A percentile compares a stretch with the other conserved stretches of the same genome.
phyloP scores from a whole-genome alignment of 92 coral and sea anemone species.

The Bergia sp. region DNA sequence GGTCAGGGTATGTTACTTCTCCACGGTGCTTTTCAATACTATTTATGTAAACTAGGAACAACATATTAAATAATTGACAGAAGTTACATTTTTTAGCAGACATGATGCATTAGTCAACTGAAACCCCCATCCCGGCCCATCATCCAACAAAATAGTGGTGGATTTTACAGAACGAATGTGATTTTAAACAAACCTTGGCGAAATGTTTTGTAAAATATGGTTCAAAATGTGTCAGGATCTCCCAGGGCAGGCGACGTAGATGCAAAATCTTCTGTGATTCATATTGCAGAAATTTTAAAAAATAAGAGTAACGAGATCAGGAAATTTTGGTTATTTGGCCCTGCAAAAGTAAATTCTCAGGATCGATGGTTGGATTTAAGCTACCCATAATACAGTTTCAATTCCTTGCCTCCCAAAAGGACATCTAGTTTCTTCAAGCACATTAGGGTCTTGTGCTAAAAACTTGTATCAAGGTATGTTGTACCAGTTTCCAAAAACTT shows the following conservation, averaged over 20 bases:
- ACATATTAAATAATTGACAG: too few relatives aligned
- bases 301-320: neutral
- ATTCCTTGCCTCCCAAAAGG: neutral
- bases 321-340: neutral
- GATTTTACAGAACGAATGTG: neutral
- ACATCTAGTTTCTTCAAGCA: neutral
- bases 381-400: neutral
- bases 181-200: neutral
- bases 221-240: neutral
- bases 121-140: neutral
- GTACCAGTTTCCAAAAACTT: constrained; percentile 1
- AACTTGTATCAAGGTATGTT: neutral
- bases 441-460: neutral
- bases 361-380: neutral
- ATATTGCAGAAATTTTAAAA: constrained; percentile 1
- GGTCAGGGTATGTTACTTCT: neutral
- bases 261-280: neutral
- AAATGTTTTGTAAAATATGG: neutral
- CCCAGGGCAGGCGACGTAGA: neutral
- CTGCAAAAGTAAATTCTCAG: neutral
- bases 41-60: too few relatives aligned
- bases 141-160: neutral
- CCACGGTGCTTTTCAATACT: neutral
- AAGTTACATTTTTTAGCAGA: too few relatives aligned
- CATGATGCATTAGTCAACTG: neutral